Percentiles rank a stretch among this genome's conserved stretches.
Conservation (phyloP, 1,140 invertebrate genomes). For the Holcopasites calliopsidis region DNA sequence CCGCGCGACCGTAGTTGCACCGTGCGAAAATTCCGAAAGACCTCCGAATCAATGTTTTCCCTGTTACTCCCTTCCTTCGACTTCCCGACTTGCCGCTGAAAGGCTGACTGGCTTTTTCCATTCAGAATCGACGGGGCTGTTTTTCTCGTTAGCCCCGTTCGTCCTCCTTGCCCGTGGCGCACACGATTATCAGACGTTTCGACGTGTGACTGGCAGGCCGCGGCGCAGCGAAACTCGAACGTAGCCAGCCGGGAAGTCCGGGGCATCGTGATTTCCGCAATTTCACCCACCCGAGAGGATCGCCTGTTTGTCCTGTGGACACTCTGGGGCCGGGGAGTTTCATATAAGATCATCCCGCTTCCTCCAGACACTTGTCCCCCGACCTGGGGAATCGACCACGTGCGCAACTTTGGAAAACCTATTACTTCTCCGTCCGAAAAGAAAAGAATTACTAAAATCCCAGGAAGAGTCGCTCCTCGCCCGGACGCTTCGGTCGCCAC, state of each 20-base stretch:
- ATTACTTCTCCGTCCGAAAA: no score
- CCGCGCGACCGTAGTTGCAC: no score
- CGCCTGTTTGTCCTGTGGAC: slow-evolving; percentile 41
- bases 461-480: no score
- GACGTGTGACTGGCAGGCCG: slow-evolving; percentile 57
- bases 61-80: no score
- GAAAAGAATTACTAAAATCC: no score
- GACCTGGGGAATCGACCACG: slow-evolving; percentile 36
- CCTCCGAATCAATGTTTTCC: no score
- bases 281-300: slow-evolving; percentile 53
- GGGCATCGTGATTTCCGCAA: slow-evolving; percentile 63
- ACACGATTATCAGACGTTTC: slow-evolving; percentile 4
- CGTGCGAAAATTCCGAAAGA: no score
- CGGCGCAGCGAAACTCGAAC: slow-evolving; percentile 35
- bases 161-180: no score
- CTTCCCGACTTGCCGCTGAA: no score
- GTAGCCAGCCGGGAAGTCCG: slow-evolving; percentile 53
- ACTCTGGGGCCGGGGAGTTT: slow-evolving; percentile 36
- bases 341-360: slow-evolving; percentile 62
- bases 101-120: no score
- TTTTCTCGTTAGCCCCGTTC: neutral
- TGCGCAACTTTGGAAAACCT: no score
- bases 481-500: neutral
- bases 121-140: neutral
- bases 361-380: neutral